These are phyloP conservation scores for Antheraea mylitta DNA, from an alignment of 1,140 invertebrate genomes.

Conservation along the genomic window DNA sequence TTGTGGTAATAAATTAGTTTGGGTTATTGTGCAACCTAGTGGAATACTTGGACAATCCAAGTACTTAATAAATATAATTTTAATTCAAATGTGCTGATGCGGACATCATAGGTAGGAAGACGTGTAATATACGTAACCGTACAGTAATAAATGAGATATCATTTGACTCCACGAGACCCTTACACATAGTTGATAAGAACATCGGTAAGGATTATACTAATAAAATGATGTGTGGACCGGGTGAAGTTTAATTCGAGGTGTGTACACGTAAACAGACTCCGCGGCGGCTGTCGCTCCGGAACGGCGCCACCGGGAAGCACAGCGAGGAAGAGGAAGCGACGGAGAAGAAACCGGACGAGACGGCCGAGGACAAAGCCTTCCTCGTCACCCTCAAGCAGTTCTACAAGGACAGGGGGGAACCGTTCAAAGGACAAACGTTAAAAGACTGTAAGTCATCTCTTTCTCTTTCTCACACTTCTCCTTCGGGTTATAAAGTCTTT, in stretches of 20 bases:
- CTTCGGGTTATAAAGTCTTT: background rate
- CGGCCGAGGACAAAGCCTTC: constrained; percentile 85
- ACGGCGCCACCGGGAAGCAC: constrained; percentile 39
- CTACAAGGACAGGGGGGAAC: constrained; percentile 45
- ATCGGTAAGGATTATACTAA: no score
- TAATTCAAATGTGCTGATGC: no score
- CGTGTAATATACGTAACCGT: no score
- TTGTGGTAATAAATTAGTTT: no score
- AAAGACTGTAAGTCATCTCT: constrained; percentile 45
- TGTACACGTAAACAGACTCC: constrained; percentile 41
- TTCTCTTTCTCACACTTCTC: background rate
- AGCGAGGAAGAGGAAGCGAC: constrained; percentile 42
- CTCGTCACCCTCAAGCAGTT: constrained; percentile 67
- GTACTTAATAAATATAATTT: no score
- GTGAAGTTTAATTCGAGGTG: background rate
- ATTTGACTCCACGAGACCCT: no score
- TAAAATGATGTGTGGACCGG: no score
- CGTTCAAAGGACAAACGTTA: constrained; percentile 26
- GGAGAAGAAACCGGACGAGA: constrained; percentile 60
- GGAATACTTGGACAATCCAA: no score
- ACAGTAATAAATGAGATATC: no score
- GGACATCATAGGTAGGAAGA: no score
- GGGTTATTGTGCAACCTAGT: no score
- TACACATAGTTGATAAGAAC: no score
- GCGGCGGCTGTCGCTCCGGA: constrained; percentile 56